phyloP scores from a whole-genome alignment of 2,888 invertebrate genomes.

The Siphlonurus alternatus region DNA sequence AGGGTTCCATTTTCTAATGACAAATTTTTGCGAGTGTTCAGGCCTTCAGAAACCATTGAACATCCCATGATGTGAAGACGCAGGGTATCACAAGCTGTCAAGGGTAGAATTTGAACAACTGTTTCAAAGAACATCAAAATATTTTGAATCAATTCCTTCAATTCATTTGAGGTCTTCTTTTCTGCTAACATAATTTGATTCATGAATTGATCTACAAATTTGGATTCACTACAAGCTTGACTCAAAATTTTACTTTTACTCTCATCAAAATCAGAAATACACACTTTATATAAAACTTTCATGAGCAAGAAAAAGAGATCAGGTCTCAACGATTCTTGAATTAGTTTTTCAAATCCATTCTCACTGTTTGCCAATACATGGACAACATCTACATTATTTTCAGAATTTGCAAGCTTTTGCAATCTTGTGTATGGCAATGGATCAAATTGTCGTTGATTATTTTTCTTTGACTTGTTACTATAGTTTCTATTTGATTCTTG shows the following conservation, averaged over 20 bases:
- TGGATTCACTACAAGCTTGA: slow-evolving; percentile 10
- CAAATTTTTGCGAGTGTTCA: slow-evolving; percentile 8
- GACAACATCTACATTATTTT: background rate
- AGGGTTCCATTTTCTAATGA: background rate
- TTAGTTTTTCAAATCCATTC: slow-evolving; percentile 30
- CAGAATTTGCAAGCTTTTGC: background rate
- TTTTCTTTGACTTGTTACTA: background rate
- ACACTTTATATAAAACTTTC: slow-evolving; percentile 28
- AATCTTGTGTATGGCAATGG: background rate
- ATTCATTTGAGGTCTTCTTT: slow-evolving; percentile 14
- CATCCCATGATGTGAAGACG: slow-evolving; percentile 18
- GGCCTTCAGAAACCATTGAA: slow-evolving; percentile 15
- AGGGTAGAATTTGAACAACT: slow-evolving; percentile 23
- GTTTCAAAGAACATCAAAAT: slow-evolving; percentile 20
- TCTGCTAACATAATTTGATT: slow-evolving; percentile 11
- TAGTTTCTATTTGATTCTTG: background rate
- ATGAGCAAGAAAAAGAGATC: slow-evolving; percentile 33
- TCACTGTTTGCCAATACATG: slow-evolving; percentile 23
- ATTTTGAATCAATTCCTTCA: slow-evolving; percentile 18
- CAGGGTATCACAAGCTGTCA: slow-evolving; percentile 21
- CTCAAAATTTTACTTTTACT: slow-evolving; percentile 16
- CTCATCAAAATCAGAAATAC: slow-evolving; percentile 19
- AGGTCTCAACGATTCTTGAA: slow-evolving; percentile 28
- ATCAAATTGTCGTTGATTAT: background rate
- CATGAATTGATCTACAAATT: background rate